Conservation (phyloP, 2,797 vertebrate genomes). For the Valencia hispanica region DNA sequence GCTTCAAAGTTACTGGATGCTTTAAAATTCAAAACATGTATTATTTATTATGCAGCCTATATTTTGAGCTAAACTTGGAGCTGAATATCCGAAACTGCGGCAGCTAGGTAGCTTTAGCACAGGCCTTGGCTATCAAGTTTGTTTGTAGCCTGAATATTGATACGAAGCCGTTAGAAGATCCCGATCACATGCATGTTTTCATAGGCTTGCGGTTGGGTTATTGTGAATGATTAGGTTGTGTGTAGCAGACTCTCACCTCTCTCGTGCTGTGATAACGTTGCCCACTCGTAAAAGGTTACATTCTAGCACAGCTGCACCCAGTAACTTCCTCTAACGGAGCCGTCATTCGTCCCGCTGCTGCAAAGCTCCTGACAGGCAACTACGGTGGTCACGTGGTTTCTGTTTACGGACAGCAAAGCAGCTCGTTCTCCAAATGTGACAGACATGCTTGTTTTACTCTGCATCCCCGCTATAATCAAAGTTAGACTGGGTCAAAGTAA, state of each 20-base stretch:
- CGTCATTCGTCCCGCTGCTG: constrained; percentile 73
- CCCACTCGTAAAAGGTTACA: constrained; percentile 63
- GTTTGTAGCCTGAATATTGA: constrained; percentile 61
- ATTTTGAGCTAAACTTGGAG: constrained; percentile 8
- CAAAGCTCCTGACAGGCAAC: constrained; percentile 57
- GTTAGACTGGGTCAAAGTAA: background rate
- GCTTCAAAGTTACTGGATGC: background rate
- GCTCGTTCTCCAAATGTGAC: background rate
- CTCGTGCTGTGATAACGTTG: constrained; percentile 21
- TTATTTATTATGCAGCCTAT: background rate
- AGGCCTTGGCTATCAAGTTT: constrained; percentile 72
- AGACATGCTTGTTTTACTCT: background rate
- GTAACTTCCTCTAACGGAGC: constrained; percentile 75
- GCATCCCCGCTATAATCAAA: background rate
- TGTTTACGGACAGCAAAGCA: constrained; percentile 71
- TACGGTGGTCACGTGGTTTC: constrained; percentile 67
- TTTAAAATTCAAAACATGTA: background rate
- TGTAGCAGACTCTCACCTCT: constrained; percentile 39
- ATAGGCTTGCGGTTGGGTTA: background rate
- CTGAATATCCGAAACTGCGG: constrained; percentile 34
- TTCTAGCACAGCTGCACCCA: constrained; percentile 59
- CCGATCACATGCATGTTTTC: constrained; percentile 24
- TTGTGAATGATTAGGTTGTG: background rate
- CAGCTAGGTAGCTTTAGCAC: constrained; percentile 55
- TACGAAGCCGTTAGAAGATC: constrained; percentile 20